Conservation (phyloP, 53 echinoderm and acorn worm species). For the Astropecten irregularis region DNA sequence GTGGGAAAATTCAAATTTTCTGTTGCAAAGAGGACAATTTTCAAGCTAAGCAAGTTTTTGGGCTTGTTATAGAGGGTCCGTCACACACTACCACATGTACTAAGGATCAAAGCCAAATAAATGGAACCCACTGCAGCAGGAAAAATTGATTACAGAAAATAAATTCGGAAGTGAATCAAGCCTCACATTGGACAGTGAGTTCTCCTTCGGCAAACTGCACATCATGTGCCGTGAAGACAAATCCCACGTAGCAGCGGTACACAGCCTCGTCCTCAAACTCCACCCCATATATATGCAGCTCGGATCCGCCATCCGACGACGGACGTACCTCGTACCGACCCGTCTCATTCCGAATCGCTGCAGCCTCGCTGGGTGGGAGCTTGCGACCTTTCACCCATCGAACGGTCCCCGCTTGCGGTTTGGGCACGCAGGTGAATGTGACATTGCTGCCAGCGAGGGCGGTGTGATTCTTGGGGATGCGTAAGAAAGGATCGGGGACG, state of each 20-base stretch:
- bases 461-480: constrained; percentile 30
- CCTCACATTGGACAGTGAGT: constrained; percentile 42
- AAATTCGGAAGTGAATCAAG: no score
- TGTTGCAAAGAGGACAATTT: no score
- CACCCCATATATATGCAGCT: constrained; percentile 12
- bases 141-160: no score
- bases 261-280: constrained; percentile 40
- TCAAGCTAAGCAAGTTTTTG: no score
- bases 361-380: neutral
- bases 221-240: constrained; percentile 19
- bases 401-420: constrained; percentile 19
- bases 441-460: constrained; percentile 12
- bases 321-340: neutral
- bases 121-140: no score
- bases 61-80: no score
- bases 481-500: constrained; percentile 50
- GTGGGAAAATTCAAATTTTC: no score
- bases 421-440: constrained; percentile 34
- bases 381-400: constrained; percentile 37
- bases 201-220: constrained; percentile 32
- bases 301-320: constrained; percentile 13
- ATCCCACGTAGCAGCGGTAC: constrained; percentile 48
- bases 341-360: neutral
- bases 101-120: no score
- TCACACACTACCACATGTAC: no score